Conservation (phyloP, 1,140 invertebrate genomes). For the Andrena cerasifolii region DNA sequence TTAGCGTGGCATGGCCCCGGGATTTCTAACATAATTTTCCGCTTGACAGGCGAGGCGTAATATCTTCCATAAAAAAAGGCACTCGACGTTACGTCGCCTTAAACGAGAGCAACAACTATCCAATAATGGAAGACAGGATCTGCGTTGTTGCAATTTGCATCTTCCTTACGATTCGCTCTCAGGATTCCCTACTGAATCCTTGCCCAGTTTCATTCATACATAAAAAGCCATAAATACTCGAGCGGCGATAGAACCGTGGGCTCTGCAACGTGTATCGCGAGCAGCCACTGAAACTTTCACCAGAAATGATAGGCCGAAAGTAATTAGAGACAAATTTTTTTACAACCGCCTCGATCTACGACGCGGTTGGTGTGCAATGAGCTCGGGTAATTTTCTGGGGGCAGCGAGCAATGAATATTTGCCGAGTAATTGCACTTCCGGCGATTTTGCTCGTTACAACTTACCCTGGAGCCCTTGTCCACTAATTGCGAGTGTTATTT, state of each 20-base stretch:
- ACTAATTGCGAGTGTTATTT: not conserved
- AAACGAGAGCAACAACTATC: not conserved
- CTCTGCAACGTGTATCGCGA: not conserved
- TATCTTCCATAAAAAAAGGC: not conserved
- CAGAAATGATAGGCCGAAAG: constrained; percentile 19
- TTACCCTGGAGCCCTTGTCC: too few species aligned
- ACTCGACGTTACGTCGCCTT: not conserved
- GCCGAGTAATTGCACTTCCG: constrained; percentile 5
- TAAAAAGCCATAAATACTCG: not conserved
- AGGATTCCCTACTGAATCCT: too few species aligned
- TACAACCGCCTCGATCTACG: constrained; percentile 1
- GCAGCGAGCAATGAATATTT: constrained; percentile 4
- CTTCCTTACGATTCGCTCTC: too few species aligned
- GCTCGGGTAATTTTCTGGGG: constrained; percentile 36
- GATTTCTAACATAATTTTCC: constrained; percentile 8
- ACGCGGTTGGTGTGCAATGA: constrained; percentile 10
- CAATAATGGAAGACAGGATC: not conserved
- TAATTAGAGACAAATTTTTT: constrained; percentile 55
- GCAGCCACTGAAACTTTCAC: constrained; percentile 20
- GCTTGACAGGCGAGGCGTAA: not conserved
- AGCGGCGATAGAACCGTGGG: not conserved
- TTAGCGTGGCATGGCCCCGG: not conserved
- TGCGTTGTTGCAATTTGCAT: not conserved
- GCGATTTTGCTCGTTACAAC: not conserved
- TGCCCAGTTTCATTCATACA: not conserved